Conservation (phyloP, 2,888 invertebrate species). For the Ischnura elegans region DNA sequence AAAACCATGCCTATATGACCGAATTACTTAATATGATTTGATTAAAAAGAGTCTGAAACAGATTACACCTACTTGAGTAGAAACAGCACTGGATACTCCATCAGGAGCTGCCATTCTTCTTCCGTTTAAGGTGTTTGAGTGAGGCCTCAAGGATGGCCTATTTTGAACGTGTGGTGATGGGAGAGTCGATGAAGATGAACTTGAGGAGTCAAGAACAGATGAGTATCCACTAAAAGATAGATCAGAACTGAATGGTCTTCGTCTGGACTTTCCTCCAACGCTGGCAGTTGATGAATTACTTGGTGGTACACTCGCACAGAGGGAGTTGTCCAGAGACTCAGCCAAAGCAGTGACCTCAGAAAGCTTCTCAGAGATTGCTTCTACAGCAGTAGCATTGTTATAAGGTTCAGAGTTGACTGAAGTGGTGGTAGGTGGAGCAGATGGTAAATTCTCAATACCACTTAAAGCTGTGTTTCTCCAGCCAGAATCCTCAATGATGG, state of each 20-base stretch:
- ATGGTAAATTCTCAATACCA: slow-evolving; percentile 70
- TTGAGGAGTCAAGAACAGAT: slow-evolving; percentile 23
- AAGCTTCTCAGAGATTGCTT: slow-evolving; percentile 84
- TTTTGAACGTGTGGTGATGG: slow-evolving; percentile 12
- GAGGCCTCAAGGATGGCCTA: slow-evolving; percentile 20
- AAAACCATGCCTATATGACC: no score
- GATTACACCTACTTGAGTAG: not conserved
- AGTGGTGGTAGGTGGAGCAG: slow-evolving; percentile 69
- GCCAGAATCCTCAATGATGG: slow-evolving; percentile 5
- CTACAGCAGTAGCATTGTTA: slow-evolving; percentile 82
- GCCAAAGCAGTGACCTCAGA: slow-evolving; percentile 84
- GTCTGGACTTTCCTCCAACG: slow-evolving; percentile 71
- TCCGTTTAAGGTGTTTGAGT: not conserved
- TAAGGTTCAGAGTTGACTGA: slow-evolving; percentile 59
- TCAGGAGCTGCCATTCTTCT: slow-evolving; percentile 45
- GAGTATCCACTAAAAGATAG: not conserved
- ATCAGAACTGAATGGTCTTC: slow-evolving; percentile 69
- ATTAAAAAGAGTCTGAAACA: no score
- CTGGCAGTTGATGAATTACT: slow-evolving; percentile 73
- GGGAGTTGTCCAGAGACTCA: slow-evolving; percentile 83
- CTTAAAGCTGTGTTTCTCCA: slow-evolving; percentile 70
- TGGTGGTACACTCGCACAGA: slow-evolving; percentile 77
- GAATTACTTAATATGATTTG: not conserved
- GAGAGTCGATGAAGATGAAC: slow-evolving; percentile 45
- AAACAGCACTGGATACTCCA: not conserved